phyloP scores from a whole-genome alignment of 2,113 vertebrate genomes.

The Pyxicephalus adspersus region DNA sequence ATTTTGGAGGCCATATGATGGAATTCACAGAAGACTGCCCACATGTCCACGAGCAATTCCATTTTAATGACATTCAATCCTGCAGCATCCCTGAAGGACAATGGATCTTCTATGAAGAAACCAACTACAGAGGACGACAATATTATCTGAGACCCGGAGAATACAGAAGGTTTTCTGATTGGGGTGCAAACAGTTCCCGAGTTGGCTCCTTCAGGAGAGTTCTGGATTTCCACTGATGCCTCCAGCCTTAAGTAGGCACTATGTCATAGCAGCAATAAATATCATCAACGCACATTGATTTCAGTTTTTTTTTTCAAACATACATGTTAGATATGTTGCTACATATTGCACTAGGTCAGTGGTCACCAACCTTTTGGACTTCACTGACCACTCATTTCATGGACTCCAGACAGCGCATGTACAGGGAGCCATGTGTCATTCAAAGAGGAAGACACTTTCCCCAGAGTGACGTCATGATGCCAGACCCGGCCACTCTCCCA shows the following conservation, averaged over 20 bases:
- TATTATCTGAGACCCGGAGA: slow-evolving; percentile 78
- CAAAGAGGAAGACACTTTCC: no score
- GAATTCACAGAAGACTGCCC: slow-evolving; percentile 49
- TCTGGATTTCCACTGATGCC: slow-evolving; percentile 65
- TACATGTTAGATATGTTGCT: no score
- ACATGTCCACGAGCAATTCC: slow-evolving; percentile 33
- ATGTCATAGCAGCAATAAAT: neutral
- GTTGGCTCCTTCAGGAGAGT: slow-evolving; percentile 53
- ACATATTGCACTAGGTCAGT: no score
- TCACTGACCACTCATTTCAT: no score
- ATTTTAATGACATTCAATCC: slow-evolving; percentile 32
- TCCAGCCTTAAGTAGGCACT: neutral
- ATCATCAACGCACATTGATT: neutral
- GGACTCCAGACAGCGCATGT: no score
- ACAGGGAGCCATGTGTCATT: no score
- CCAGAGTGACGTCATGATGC: no score
- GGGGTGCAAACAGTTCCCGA: slow-evolving; percentile 36
- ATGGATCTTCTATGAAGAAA: slow-evolving; percentile 82
- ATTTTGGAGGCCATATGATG: slow-evolving; percentile 50
- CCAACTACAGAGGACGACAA: slow-evolving; percentile 73
- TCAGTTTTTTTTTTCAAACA: no score
- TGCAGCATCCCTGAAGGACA: slow-evolving; percentile 66
- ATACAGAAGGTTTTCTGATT: slow-evolving; percentile 69
- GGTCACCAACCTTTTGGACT: no score
- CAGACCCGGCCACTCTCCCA: no score